A percentile compares a stretch with the other conserved stretches of the same genome.
Conservation (phyloP, 2,797 vertebrate species). For the Mionectes olivaceus region DNA sequence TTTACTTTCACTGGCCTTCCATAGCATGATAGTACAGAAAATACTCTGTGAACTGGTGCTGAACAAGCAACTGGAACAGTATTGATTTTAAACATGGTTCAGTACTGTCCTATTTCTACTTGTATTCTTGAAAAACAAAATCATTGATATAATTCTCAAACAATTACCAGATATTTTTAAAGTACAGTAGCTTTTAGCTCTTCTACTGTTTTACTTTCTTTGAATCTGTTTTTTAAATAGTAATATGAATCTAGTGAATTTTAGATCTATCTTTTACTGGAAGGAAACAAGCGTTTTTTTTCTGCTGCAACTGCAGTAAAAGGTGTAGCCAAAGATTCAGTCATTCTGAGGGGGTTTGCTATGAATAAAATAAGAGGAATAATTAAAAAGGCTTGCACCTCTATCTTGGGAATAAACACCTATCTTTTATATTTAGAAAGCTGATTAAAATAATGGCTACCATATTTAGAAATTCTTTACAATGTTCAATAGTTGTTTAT, state of each 20-base stretch:
- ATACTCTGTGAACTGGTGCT: slow-evolving; percentile 23
- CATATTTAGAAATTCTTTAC: slow-evolving; percentile 22
- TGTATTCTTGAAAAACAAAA: slow-evolving; percentile 31
- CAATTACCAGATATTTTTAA: slow-evolving; percentile 2
- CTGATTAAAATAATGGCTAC: not conserved
- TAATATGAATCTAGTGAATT: slow-evolving; percentile 26
- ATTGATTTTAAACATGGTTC: slow-evolving; percentile 53
- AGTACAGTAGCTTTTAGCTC: not conserved
- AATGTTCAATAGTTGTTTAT: slow-evolving; percentile 2
- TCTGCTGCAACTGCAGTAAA: slow-evolving; percentile 74
- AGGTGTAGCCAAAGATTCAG: slow-evolving; percentile 56
- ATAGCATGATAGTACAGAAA: slow-evolving; percentile 31
- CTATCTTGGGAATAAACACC: not conserved
- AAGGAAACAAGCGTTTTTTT: not conserved
- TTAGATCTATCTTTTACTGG: slow-evolving; percentile 15
- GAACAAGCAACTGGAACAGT: slow-evolving; percentile 71
- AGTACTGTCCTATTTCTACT: slow-evolving; percentile 37
- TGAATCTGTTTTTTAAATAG: not conserved
- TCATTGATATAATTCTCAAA: not conserved
- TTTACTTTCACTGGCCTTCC: slow-evolving; percentile 59
- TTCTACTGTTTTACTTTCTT: not conserved
- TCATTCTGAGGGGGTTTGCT: slow-evolving; percentile 1
- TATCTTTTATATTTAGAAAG: not conserved
- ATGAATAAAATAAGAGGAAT: slow-evolving; percentile 24
- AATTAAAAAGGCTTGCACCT: not conserved